Conservation (phyloP, 2,888 invertebrate genomes). For the Tridacna gigas region DNA sequence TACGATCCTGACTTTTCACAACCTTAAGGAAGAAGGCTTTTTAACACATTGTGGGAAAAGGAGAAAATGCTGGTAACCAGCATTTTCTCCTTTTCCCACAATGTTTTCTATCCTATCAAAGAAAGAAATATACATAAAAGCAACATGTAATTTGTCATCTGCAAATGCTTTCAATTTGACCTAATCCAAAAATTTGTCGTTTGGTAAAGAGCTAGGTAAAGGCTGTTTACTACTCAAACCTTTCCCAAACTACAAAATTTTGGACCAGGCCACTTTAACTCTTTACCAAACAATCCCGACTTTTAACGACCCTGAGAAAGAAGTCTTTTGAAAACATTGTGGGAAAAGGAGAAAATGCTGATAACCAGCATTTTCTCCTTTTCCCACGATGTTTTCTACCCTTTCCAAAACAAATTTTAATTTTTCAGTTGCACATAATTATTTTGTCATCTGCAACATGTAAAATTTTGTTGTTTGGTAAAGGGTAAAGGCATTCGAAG, state of each 20-base stretch:
- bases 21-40: too few relatives aligned
- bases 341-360: background rate
- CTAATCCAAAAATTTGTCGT: too few relatives aligned
- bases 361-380: slow-evolving; percentile 5
- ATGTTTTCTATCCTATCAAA: background rate
- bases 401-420: background rate
- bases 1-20: too few relatives aligned
- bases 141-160: too few relatives aligned
- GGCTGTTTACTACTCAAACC: background rate
- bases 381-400: background rate
- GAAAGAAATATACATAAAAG: too few relatives aligned
- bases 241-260: background rate
- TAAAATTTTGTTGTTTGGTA: background rate
- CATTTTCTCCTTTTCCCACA: slow-evolving; percentile 10
- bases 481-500: background rate
- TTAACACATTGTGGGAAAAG: background rate
- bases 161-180: too few relatives aligned
- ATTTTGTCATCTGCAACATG: background rate
- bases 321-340: background rate
- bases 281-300: background rate
- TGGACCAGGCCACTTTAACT: background rate
- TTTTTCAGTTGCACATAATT: too few relatives aligned
- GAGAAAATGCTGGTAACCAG: slow-evolving; percentile 1
- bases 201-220: background rate
- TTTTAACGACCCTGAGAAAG: background rate